These are phyloP conservation scores for Drosophila sturtevanti DNA, from an alignment of 1,140 invertebrate species.

Conservation along the genomic window DNA sequence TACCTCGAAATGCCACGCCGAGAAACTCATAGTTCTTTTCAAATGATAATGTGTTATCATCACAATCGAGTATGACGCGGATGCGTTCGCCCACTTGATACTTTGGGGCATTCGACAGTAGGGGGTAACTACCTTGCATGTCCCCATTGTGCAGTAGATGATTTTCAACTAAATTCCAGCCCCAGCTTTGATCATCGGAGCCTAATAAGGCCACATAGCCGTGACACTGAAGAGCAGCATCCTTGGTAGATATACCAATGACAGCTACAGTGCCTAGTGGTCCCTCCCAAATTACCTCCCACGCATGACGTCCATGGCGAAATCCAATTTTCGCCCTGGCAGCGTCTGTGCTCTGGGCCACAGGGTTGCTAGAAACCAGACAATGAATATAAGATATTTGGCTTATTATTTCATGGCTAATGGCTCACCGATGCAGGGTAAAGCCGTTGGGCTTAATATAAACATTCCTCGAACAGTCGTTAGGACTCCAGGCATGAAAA, in stretches of 20 bases:
- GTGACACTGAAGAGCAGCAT: conserved; percentile 94
- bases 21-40: conserved; percentile 99
- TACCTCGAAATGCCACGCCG: conserved; percentile 98
- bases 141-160: conserved; percentile 98
- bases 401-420: conserved; percentile 36
- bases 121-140: conserved; percentile 96
- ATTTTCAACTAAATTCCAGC: conserved; percentile 99
- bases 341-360: conserved; percentile 99
- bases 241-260: conserved; percentile 97
- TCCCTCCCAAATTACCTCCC: conserved; percentile 99
- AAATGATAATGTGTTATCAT: conserved; percentile 98
- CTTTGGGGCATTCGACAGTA: conserved; percentile 98
- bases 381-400: not conserved
- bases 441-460: conserved; percentile 99
- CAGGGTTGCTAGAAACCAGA: conserved; percentile 90
- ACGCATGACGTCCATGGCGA: conserved; percentile 95
- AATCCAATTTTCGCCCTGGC: conserved; percentile 98
- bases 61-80: conserved; percentile 98
- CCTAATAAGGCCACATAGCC: conserved; percentile 97
- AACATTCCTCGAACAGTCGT: conserved; percentile 98
- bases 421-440: conserved; percentile 91
- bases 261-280: conserved; percentile 97
- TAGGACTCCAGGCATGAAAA: conserved; percentile 98
- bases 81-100: conserved; percentile 99
- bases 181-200: conserved; percentile 98